phyloP scores from a whole-genome alignment of 2,888 invertebrate species.

The Drosophila mimetica region DNA sequence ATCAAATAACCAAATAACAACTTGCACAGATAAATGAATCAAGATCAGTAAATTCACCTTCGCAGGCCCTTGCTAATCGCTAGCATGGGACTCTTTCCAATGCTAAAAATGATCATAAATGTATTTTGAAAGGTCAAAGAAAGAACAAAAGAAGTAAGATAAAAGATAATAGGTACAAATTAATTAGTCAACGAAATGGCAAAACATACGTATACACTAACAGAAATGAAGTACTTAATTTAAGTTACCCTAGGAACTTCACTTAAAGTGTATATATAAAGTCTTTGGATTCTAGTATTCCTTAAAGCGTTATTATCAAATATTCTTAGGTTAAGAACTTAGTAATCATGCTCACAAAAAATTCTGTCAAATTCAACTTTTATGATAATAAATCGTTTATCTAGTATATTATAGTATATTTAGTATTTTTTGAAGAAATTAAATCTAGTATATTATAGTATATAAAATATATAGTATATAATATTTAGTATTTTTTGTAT shows the following conservation, averaged over 20 bases:
- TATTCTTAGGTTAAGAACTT: background rate
- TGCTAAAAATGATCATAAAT: constrained; percentile 86
- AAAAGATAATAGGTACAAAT: constrained; percentile 46
- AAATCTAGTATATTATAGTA: too few relatives aligned
- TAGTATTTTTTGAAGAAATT: too few relatives aligned
- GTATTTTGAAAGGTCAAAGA: constrained; percentile 48
- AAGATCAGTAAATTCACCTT: constrained; percentile 87
- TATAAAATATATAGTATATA: too few relatives aligned
- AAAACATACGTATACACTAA: constrained; percentile 22
- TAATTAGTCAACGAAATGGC: constrained; percentile 42
- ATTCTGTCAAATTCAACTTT: too few relatives aligned
- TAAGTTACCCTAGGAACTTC: constrained; percentile 1
- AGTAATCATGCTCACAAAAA: background rate
- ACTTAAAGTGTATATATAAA: background rate
- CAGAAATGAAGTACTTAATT: constrained; percentile 10
- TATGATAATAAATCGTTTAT: too few relatives aligned
- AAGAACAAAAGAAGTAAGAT: constrained; percentile 46
- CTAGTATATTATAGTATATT: too few relatives aligned
- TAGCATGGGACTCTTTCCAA: constrained; percentile 91
- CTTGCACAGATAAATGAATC: constrained; percentile 58
- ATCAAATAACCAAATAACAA: constrained; percentile 29
- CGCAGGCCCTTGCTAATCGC: constrained; percentile 94
- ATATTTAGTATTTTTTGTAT: too few relatives aligned
- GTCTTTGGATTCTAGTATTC: too few relatives aligned
- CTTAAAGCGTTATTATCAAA: background rate